Conservation (phyloP, 2,888 invertebrate species). For the Hermodice carunculata region DNA sequence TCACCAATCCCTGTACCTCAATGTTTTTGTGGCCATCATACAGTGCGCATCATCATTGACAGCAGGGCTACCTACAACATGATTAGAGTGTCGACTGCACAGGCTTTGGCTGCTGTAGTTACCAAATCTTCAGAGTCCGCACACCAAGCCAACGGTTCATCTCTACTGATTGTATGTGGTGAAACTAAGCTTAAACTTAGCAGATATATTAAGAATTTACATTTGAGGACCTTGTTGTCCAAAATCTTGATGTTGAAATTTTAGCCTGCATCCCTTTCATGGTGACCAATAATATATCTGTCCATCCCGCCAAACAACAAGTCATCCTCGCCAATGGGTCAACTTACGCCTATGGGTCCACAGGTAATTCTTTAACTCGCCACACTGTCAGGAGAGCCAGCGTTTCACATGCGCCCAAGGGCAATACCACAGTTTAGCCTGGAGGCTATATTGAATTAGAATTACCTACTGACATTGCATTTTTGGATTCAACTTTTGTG, state of each 20-base stretch:
- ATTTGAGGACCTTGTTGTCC: conserved; percentile 32
- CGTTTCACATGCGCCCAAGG: neutral
- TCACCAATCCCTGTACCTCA: neutral
- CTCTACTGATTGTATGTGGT: neutral
- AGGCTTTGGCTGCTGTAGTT: neutral
- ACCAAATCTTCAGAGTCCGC: neutral
- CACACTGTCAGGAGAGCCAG: neutral
- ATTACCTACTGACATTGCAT: neutral
- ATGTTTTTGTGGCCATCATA: neutral
- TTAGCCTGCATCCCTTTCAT: conserved; percentile 42
- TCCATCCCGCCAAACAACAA: conserved; percentile 35
- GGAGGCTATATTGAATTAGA: neutral
- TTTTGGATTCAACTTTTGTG: too few species aligned
- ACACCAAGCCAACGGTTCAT: neutral
- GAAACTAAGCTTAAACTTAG: neutral
- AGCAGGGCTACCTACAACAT: too few species aligned
- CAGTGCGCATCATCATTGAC: neutral
- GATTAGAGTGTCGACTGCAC: too few species aligned
- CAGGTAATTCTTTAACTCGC: too few species aligned
- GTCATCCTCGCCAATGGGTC: neutral
- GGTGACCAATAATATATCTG: conserved; percentile 37
- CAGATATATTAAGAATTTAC: conserved; percentile 2
- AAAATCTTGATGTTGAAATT: conserved; percentile 37
- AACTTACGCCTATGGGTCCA: neutral
- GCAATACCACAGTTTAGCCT: too few species aligned